Conservation (phyloP, 1,140 invertebrate species). For the Lysiphlebus fabarum region DNA sequence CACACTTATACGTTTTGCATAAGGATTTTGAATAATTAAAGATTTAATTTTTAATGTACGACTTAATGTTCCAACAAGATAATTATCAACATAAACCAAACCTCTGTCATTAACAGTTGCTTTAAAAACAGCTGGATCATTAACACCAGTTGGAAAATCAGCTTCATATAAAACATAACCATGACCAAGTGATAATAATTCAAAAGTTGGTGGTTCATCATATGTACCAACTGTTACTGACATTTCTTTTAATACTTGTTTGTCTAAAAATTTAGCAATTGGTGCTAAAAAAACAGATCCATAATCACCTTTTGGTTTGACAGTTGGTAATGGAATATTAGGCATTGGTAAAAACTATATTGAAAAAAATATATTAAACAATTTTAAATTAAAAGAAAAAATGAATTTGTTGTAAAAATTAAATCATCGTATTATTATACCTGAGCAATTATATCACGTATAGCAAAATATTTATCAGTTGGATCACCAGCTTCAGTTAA, state of each 20-base stretch:
- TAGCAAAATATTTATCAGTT: slow-evolving; percentile 75
- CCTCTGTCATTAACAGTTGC: slow-evolving; percentile 68
- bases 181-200: slow-evolving; percentile 58
- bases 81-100: slow-evolving; percentile 69
- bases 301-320: slow-evolving; percentile 57
- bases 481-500: slow-evolving; percentile 78
- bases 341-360: slow-evolving; percentile 55
- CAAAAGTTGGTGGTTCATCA: slow-evolving; percentile 61
- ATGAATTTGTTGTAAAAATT: neutral
- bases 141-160: slow-evolving; percentile 50
- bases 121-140: slow-evolving; percentile 58
- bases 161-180: slow-evolving; percentile 76
- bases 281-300: slow-evolving; percentile 55
- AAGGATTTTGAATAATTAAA: slow-evolving; percentile 54
- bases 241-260: slow-evolving; percentile 34
- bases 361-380: slow-evolving; percentile 15
- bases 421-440: slow-evolving; percentile 44
- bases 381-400: too few relatives aligned
- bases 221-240: slow-evolving; percentile 27
- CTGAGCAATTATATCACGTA: slow-evolving; percentile 66
- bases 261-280: slow-evolving; percentile 50
- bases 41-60: slow-evolving; percentile 57
- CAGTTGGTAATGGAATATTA: slow-evolving; percentile 48
- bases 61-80: slow-evolving; percentile 60
- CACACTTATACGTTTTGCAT: slow-evolving; percentile 62